Conservation (phyloP, 1,140 invertebrate species). For the Heliothis subflexa region DNA sequence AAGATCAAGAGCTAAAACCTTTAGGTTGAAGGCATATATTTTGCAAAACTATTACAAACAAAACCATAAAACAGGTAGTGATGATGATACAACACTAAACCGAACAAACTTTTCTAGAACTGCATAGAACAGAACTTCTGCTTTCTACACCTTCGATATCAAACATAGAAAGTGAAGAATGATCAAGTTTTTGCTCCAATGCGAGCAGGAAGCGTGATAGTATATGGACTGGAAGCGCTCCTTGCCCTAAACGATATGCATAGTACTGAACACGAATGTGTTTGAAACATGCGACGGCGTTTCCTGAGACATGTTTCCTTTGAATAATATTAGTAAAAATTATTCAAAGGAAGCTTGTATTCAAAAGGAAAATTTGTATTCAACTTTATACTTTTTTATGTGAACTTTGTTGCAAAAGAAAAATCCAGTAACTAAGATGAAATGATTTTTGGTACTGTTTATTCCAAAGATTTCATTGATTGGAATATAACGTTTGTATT, state of each 20-base stretch:
- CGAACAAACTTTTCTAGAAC: background rate
- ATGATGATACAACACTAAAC: too few relatives aligned
- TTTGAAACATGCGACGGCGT: constrained; percentile 16
- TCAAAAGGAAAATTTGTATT: too few relatives aligned
- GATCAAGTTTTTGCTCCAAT: constrained; percentile 18
- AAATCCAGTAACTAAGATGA: too few relatives aligned
- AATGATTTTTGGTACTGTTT: too few relatives aligned
- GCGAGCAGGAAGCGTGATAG: constrained; percentile 18
- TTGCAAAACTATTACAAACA: too few relatives aligned
- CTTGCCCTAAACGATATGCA: constrained; percentile 27
- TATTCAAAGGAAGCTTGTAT: background rate
- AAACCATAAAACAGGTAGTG: too few relatives aligned
- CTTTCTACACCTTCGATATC: background rate
- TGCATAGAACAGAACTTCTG: background rate
- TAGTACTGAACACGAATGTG: constrained; percentile 8
- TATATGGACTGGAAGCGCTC: background rate
- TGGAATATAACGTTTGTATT: too few relatives aligned
- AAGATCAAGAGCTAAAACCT: too few relatives aligned
- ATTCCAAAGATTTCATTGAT: too few relatives aligned
- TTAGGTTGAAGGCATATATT: too few relatives aligned
- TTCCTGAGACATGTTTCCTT: constrained; percentile 21
- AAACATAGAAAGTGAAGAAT: constrained; percentile 25
- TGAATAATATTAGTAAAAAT: background rate
- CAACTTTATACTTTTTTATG: too few relatives aligned
- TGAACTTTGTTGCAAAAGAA: too few relatives aligned